Conservation (phyloP, 2,113 vertebrate species). For the Paradoxurus hermaphroditus region DNA sequence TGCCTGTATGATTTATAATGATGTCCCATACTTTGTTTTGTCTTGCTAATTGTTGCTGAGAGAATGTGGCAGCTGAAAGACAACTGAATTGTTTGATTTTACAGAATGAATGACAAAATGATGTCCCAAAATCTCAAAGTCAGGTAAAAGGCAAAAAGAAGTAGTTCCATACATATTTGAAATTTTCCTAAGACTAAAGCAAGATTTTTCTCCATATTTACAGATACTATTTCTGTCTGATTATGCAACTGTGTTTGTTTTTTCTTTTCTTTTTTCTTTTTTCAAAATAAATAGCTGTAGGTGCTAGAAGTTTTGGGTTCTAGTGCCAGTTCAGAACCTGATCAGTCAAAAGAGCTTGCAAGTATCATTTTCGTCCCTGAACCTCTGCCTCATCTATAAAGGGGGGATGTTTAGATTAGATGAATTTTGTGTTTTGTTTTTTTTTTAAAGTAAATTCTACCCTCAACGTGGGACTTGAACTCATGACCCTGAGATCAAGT, state of each 20-base stretch:
- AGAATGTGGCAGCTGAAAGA: not conserved
- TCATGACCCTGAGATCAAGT: not conserved
- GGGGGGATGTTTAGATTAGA: not conserved
- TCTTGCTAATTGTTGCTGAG: not conserved
- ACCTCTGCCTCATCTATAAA: not conserved
- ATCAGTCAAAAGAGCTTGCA: not conserved
- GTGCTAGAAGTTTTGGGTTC: not conserved
- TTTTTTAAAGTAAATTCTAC: not conserved
- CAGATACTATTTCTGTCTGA: not conserved
- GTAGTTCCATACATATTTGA: not conserved
- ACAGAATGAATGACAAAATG: not conserved
- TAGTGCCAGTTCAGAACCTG: not conserved
- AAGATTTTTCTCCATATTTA: not conserved
- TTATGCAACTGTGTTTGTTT: not conserved
- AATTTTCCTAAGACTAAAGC: not conserved
- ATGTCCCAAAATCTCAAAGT: not conserved
- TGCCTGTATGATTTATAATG: not conserved
- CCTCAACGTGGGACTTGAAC: not conserved
- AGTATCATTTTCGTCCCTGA: not conserved
- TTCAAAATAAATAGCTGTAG: not conserved
- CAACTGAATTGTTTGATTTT: not conserved
- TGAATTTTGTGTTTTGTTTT: not conserved
- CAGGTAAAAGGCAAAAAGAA: not conserved
- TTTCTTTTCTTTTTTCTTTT: not conserved
- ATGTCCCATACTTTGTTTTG: not conserved